Evolutionary conservation across 53 echinoderm and acorn worm species (phyloP), one percentile per base, ranked within the genome.

Genomic region (Antedon mediterranea): DNA sequence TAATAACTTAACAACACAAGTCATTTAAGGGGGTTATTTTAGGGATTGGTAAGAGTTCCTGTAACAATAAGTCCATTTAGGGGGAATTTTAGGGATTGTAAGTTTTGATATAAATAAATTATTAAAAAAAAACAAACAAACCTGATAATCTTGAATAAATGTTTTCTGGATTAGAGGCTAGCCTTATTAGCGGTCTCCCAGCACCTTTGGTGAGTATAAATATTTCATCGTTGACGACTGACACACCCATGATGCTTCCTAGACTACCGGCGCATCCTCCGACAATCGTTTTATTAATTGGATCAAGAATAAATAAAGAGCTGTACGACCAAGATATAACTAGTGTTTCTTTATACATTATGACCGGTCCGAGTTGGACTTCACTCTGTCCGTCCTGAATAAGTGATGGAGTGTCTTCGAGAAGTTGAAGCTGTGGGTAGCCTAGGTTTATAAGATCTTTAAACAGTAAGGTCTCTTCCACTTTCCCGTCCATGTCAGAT

Each of bases 301-400:
- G 87, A 79, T 91, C 89, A 28, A 94, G 78, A 74, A 94, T 85
- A n/a, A 84, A 89, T 30, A 91, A 41, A 13, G 81, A 79, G 32
- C 87, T 86, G 32, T 89, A 75, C 0, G 89, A 91, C 95, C 95
- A 94, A 26, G 89, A 84, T 15, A 89, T 78, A 29, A 91, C 41
- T 4, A 84, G 75, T 30, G 81, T 81, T 30, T 81, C 82, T 3
- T 74, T 85, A 74, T 81, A 89, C 23, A 89, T 82, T 4, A 77
- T 75, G 11, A 95, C 82, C 6, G 75, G 83, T 29, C 95, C 95
- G 73, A 94, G 89, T 83, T 91, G 91, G 26, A 82, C 76, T 28
- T 95, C 91, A 6, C 87, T 75, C 23, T 87, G 76, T 0, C 81
- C 42, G 27, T 77, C 71, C 30, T 75, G 72, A 32, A 81, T 80